Conservation (phyloP, 2,113 vertebrate species). For the Tragelaphus strepsiceros region DNA sequence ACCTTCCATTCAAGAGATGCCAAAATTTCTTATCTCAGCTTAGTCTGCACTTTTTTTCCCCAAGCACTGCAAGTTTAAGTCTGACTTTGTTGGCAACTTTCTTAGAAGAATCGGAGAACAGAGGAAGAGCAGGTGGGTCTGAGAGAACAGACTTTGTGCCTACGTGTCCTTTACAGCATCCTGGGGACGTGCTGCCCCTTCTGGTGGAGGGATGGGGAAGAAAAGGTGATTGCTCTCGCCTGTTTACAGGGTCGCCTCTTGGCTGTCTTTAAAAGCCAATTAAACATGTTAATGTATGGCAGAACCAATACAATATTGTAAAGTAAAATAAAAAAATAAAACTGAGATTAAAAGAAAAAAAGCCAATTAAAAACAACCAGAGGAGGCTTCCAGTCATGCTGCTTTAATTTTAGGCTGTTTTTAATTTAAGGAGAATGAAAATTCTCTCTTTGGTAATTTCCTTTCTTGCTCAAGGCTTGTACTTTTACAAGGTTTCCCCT, state of each 20-base stretch:
- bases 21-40: not conserved
- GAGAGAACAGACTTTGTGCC: not conserved
- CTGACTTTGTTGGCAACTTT: not conserved
- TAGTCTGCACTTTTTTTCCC: not conserved
- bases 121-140: not conserved
- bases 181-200: not conserved
- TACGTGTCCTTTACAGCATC: rapidly evolving
- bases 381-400: not conserved
- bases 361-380: not conserved
- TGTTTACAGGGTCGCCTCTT: not conserved
- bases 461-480: slow-evolving; percentile 37
- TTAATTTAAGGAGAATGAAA: slow-evolving; percentile 36
- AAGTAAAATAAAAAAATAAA: no score
- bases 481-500: not conserved
- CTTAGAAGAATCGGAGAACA: not conserved
- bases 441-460: slow-evolving; percentile 28
- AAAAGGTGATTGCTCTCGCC: not conserved
- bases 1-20: not conserved
- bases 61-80: not conserved
- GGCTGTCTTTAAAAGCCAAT: not conserved
- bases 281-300: not conserved
- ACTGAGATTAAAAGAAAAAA: not conserved
- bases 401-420: not conserved
- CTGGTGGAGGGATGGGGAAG: rapidly evolving
- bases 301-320: no score